Evolutionary conservation across 2,888 invertebrate genomes (phyloP), one percentile per base, ranked within the genome.

Genomic region (Chloromyia formosa): DNA sequence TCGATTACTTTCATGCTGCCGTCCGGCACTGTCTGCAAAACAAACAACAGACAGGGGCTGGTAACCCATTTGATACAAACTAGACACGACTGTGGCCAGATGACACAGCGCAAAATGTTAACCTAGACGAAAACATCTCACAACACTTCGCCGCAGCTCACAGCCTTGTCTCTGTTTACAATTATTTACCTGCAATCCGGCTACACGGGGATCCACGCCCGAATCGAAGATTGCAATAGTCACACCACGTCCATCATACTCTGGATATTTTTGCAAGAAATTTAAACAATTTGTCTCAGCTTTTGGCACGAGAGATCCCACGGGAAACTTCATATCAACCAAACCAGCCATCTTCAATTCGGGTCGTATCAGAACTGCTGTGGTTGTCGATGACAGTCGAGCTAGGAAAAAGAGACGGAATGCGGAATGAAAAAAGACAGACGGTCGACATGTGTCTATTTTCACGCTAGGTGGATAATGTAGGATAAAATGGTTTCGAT

Each of bases 181-280:
- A 35, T 7, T 7, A 35, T 35, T 80, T 88, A 95, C 98, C 92
- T 95, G 92, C 80, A 99, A 89, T 77, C 98, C 98, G 78, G 93
- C 91, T 9, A 97, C 97, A 62, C 95, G 95, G 23, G 98, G 98
- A 88, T 99, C 98, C 73, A 99, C 95, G 9, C 98, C 98, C 1
- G 98, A 97, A 87, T 99, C 99, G 80, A 98, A 92, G 84, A 99
- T 94, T 58, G 97, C 98, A 83, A 99, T 97, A 78, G 94, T 88
- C 71, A 95, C 92, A 80, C 92, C 94, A 81, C 95, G 89, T 54
- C 98, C 98, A 89, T 99, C 97, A 84, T 92, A 96, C 74, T 91
- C 89, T 0, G 96, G 94, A 87, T 95, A 92, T 88, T 96, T 97
- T 80, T 89, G 90, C 77, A 97, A 85, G 87, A 97, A 97, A 77